Evolutionary conservation across 2,113 vertebrate genomes (phyloP).

Genomic region (Panthera uncia): DNA sequence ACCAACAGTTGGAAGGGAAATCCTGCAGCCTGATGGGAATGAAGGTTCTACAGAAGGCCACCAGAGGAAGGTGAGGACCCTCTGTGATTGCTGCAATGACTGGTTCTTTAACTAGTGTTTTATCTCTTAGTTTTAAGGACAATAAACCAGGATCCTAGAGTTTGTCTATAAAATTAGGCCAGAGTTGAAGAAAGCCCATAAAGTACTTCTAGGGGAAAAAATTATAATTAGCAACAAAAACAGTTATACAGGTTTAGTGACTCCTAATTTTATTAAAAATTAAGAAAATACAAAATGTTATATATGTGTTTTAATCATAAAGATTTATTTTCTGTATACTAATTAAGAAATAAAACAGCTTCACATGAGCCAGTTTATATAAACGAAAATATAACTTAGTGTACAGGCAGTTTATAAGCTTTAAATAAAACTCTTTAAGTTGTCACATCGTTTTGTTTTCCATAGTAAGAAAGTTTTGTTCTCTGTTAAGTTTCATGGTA

Average conservation of each 20-base stretch:
- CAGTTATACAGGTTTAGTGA: background rate
- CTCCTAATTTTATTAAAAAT: conserved; percentile 41
- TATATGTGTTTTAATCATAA: conserved; percentile 4
- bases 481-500: background rate
- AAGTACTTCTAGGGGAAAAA: background rate
- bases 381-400: conserved; percentile 23
- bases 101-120: conserved; percentile 16
- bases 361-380: background rate
- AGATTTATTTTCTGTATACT: conserved; percentile 14
- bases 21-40: conserved; percentile 86
- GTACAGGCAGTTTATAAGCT: background rate
- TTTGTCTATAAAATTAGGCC: conserved; percentile 10
- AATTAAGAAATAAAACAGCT: background rate
- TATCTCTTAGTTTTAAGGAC: conserved; percentile 10
- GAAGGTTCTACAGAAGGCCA: conserved; percentile 92
- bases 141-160: background rate
- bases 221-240: background rate
- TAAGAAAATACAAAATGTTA: background rate
- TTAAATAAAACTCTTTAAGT: background rate
- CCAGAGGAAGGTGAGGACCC: conserved; percentile 90
- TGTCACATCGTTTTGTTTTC: background rate
- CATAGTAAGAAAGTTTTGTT: background rate
- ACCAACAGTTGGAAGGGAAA: conserved; percentile 90
- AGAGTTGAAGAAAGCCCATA: background rate
- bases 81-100: background rate